phyloP scores from a whole-genome alignment of 2,797 vertebrate species.

The Neostethus bicornis region DNA sequence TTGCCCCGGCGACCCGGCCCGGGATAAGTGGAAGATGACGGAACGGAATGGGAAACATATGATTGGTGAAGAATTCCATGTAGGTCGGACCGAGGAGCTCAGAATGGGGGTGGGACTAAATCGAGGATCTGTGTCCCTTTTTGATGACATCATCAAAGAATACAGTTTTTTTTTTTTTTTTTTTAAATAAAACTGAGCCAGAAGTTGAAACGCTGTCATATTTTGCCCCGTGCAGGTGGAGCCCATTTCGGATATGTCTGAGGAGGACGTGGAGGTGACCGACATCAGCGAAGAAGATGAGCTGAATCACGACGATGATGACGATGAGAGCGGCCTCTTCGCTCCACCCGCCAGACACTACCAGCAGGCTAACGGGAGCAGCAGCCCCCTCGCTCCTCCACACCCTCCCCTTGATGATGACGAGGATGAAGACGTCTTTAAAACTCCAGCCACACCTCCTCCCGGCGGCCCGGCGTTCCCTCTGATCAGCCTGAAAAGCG shows the following conservation, averaged over 20 bases:
- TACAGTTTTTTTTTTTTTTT: too few species aligned
- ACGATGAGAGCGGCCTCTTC: slow-evolving; percentile 65
- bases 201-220: too few species aligned
- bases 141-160: too few species aligned
- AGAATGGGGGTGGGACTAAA: too few species aligned
- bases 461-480: slow-evolving; percentile 46
- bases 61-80: too few species aligned
- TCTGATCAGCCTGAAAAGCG: slow-evolving; percentile 71
- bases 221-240: slow-evolving; percentile 80
- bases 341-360: slow-evolving; percentile 30
- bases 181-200: too few species aligned
- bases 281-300: slow-evolving; percentile 88
- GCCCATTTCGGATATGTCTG: slow-evolving; percentile 88
- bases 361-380: slow-evolving; percentile 39
- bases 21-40: too few species aligned
- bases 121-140: too few species aligned
- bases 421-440: slow-evolving; percentile 90
- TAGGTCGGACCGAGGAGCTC: too few species aligned
- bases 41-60: too few species aligned
- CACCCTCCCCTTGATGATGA: slow-evolving; percentile 50
- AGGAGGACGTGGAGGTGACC: slow-evolving; percentile 89
- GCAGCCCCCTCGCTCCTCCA: slow-evolving; percentile 22
- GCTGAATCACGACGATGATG: slow-evolving; percentile 42
- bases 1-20: too few species aligned
- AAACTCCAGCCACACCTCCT: slow-evolving; percentile 83